Conservation (phyloP, 1,140 invertebrate species). For the Schlechtendalia chinensis region DNA sequence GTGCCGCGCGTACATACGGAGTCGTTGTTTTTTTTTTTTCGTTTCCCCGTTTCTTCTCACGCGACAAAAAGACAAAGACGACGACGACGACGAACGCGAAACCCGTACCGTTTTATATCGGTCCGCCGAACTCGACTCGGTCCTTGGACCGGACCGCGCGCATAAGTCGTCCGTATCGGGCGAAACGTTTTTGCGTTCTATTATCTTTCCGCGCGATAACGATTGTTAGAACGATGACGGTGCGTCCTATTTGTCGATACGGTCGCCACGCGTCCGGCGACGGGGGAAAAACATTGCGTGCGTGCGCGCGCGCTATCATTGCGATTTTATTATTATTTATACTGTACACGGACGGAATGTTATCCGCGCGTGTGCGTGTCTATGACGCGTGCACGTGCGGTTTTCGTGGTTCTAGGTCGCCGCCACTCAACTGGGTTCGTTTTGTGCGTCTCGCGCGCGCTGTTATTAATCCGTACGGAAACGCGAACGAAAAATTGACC, state of each 20-base stretch:
- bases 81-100: too few species aligned
- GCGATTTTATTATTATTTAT: not conserved
- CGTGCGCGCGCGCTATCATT: too few species aligned
- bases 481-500: not conserved
- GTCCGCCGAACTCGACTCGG: too few species aligned
- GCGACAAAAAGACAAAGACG: too few species aligned
- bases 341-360: not conserved
- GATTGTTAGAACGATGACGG: not conserved
- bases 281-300: not conserved
- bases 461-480: too few species aligned
- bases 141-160: conserved; percentile 32
- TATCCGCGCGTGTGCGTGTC: not conserved
- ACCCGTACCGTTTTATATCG: too few species aligned
- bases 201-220: too few species aligned
- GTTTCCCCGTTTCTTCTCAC: too few species aligned
- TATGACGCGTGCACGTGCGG: too few species aligned
- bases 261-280: not conserved
- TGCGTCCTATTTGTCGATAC: conserved; percentile 18
- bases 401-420: conserved; percentile 19
- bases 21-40: too few species aligned
- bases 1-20: not conserved
- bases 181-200: too few species aligned
- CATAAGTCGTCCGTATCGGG: too few species aligned
- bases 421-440: not conserved
- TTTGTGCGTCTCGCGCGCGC: not conserved